phyloP scores from a whole-genome alignment of 2,888 invertebrate genomes.

The Mythimna vitellina region DNA sequence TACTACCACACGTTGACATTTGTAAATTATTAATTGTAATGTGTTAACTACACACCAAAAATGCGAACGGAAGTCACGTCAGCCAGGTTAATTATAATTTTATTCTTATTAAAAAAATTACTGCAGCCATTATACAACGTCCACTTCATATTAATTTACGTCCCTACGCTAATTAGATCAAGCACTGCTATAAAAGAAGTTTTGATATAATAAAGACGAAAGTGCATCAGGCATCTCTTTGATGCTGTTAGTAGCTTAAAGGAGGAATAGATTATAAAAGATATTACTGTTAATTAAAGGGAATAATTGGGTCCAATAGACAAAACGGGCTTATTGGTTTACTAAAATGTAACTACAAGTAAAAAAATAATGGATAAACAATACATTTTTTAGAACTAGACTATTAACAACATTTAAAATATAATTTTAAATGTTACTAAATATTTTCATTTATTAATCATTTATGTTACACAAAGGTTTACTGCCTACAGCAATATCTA shows the following conservation, averaged over 20 bases:
- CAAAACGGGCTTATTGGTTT: background rate
- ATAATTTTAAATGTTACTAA: too few species aligned
- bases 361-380: too few species aligned
- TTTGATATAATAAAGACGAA: background rate
- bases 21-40: background rate
- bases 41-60: too few species aligned
- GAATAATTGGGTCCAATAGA: background rate
- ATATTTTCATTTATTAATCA: too few species aligned
- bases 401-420: too few species aligned
- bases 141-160: background rate
- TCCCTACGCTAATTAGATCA: background rate
- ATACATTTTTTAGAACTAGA: too few species aligned
- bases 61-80: background rate
- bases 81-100: background rate
- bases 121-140: background rate
- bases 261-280: background rate
- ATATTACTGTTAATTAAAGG: background rate
- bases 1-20: background rate
- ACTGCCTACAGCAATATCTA: too few species aligned
- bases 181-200: background rate
- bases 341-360: too few species aligned
- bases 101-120: background rate
- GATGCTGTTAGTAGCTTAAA: background rate
- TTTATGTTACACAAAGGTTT: too few species aligned
- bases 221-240: background rate